These are phyloP conservation scores for Volucella bombylans DNA, from an alignment of 2,888 invertebrate species.

Conservation along the genomic window DNA sequence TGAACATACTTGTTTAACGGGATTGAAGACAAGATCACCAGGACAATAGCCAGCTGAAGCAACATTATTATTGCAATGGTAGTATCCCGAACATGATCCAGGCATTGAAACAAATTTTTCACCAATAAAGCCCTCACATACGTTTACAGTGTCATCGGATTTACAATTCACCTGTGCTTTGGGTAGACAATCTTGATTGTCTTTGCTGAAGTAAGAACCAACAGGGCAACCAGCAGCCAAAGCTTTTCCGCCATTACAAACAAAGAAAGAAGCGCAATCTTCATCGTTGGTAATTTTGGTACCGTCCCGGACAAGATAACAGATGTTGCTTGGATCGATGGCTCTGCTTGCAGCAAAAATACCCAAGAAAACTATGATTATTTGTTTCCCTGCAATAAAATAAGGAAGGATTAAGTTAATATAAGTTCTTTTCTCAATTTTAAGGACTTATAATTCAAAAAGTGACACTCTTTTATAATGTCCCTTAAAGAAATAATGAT, in stretches of 20 bases:
- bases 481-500: no score
- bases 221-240: constrained; percentile 56
- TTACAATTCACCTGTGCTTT: constrained; percentile 67
- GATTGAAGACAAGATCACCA: constrained; percentile 74
- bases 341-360: constrained; percentile 12
- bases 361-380: background rate
- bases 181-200: constrained; percentile 71
- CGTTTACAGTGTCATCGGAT: background rate
- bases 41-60: constrained; percentile 71
- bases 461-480: no score
- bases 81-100: constrained; percentile 74
- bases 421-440: no score
- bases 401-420: background rate
- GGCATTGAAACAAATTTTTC: constrained; percentile 71
- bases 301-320: constrained; percentile 71
- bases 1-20: constrained; percentile 65
- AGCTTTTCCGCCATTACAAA: constrained; percentile 69
- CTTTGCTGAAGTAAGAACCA: constrained; percentile 75
- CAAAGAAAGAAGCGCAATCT: constrained; percentile 74
- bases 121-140: constrained; percentile 65
- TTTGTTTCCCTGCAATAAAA: background rate
- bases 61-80: constrained; percentile 74
- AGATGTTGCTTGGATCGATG: constrained; percentile 62
- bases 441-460: no score
- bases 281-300: constrained; percentile 65